A percentile compares a stretch with the other conserved stretches of the same genome.
These are phyloP conservation scores for Pachyramphus minor DNA, from an alignment of 2,113 vertebrate genomes.

Conservation along the genomic window DNA sequence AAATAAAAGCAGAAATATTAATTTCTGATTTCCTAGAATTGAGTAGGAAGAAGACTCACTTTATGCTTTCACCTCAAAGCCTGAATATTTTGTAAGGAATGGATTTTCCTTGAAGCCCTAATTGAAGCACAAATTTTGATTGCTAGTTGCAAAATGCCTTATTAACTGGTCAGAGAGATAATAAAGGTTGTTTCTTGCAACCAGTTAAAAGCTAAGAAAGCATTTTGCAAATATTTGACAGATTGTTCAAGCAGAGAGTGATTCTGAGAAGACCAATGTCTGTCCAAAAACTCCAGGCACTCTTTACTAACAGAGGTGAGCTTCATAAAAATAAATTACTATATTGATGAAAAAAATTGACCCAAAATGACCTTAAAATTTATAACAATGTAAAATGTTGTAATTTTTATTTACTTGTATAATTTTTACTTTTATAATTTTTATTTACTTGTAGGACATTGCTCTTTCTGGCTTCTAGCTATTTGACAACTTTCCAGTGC, in stretches of 20 bases:
- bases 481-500: background rate
- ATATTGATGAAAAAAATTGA: background rate
- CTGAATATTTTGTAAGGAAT: background rate
- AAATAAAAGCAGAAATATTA: background rate
- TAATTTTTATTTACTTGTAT: too few species aligned
- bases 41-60: background rate
- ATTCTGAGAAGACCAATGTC: background rate
- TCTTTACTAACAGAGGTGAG: background rate
- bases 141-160: background rate
- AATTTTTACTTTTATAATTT: too few species aligned
- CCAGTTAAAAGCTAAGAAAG: background rate
- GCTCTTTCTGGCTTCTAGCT: background rate
- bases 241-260: background rate
- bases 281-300: background rate
- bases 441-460: background rate
- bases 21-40: background rate
- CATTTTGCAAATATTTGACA: background rate
- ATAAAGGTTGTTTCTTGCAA: background rate
- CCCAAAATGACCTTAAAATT: background rate
- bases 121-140: background rate
- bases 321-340: background rate
- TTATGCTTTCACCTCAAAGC: background rate
- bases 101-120: background rate
- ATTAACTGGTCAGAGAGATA: background rate
- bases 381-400: background rate